phyloP scores from a whole-genome alignment of 2,113 vertebrate species.

The Sinocyclocheilus anophthalmus region DNA sequence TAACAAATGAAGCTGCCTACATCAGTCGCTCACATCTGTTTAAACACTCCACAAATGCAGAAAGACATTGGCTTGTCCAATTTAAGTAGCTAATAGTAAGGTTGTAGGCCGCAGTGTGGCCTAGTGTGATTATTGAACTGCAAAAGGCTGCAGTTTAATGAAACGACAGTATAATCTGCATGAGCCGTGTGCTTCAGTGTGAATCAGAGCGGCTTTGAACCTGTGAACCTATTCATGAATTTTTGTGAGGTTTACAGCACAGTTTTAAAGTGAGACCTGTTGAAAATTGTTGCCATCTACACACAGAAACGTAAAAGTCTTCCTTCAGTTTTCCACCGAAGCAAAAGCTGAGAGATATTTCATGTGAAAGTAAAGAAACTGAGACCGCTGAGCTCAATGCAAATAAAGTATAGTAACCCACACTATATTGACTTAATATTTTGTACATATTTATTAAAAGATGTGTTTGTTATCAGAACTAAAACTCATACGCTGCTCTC shows the following conservation, averaged over 20 bases:
- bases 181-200: not conserved
- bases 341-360: too few species aligned
- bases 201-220: too few species aligned
- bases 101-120: not conserved
- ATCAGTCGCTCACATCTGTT: not conserved
- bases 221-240: too few species aligned
- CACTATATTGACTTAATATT: not conserved
- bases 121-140: not conserved
- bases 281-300: too few species aligned
- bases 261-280: too few species aligned
- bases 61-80: not conserved
- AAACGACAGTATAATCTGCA: not conserved
- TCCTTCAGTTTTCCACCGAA: too few species aligned
- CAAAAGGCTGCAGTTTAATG: not conserved
- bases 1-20: conserved; percentile 43
- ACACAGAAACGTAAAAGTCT: not conserved
- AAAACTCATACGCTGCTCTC: too few species aligned
- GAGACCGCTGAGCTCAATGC: not conserved
- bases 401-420: not conserved
- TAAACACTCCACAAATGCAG: conserved; percentile 36
- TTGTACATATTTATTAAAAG: not conserved
- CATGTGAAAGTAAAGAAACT: too few species aligned
- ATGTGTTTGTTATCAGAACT: too few species aligned
- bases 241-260: too few species aligned
- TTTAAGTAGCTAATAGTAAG: not conserved